These are phyloP conservation scores for Phalacrocorax pelagicus DNA, from an alignment of 2,113 vertebrate species.

Conservation along the genomic window DNA sequence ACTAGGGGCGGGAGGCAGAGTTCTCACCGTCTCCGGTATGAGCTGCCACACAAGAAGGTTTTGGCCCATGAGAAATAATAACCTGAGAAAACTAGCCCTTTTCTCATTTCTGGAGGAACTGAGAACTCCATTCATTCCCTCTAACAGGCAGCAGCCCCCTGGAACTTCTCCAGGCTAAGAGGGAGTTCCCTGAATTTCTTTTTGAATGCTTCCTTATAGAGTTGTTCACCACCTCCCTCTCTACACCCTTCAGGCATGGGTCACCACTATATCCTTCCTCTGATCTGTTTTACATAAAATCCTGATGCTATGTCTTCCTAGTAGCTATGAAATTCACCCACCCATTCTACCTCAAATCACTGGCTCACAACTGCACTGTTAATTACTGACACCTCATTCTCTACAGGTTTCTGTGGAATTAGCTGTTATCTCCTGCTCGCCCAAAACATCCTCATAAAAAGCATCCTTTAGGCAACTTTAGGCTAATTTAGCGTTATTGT, in stretches of 20 bases:
- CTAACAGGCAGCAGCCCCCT: background rate
- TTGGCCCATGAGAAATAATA: background rate
- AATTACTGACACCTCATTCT: background rate
- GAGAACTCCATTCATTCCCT: background rate
- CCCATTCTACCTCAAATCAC: background rate
- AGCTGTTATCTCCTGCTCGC: background rate
- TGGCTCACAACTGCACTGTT: background rate
- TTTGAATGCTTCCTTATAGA: background rate
- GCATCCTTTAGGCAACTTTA: background rate
- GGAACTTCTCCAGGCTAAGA: background rate
- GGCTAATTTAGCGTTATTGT: background rate
- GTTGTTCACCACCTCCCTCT: background rate
- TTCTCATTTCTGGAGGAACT: background rate
- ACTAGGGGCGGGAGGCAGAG: background rate
- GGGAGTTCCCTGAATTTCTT: background rate
- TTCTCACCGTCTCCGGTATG: rapidly evolving
- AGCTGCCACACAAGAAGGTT: background rate
- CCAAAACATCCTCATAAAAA: background rate
- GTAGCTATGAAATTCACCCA: background rate
- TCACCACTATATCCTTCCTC: background rate
- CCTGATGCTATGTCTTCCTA: background rate
- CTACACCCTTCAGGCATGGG: background rate
- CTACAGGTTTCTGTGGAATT: background rate
- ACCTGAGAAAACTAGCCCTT: background rate
- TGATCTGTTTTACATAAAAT: background rate